A percentile compares a stretch with the other conserved stretches of the same genome.
Conservation (phyloP, 2,888 invertebrate species). For the Sthenelais limicola region DNA sequence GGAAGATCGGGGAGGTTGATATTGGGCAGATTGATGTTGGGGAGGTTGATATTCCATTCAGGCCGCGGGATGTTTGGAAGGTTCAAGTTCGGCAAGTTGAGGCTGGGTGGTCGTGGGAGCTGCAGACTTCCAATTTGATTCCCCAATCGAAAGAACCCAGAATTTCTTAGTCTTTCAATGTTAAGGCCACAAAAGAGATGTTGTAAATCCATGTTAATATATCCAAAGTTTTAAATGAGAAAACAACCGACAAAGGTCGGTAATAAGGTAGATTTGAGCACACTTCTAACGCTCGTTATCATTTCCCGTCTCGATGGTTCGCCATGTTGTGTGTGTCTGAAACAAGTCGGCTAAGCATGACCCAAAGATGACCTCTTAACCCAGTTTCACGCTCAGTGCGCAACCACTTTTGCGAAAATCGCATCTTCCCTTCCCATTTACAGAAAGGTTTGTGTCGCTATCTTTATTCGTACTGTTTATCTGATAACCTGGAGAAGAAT, state of each 20-base stretch:
- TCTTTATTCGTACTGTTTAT: too few species aligned
- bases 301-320: neutral
- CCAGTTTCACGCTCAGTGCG: neutral
- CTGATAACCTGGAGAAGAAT: too few species aligned
- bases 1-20: conserved; percentile 8
- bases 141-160: conserved; percentile 14
- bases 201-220: conserved; percentile 36
- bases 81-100: conserved; percentile 14
- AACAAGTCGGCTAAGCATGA: conserved; percentile 10
- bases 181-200: conserved; percentile 34
- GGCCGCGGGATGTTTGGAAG: neutral
- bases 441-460: too few species aligned
- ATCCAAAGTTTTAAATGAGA: too few species aligned
- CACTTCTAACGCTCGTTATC: too few species aligned
- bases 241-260: too few species aligned
- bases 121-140: conserved; percentile 6
- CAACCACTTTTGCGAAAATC: too few species aligned
- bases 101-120: neutral
- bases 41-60: too few species aligned
- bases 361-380: conserved; percentile 28
- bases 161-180: conserved; percentile 18
- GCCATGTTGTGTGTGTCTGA: neutral
- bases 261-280: too few species aligned
- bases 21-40: conserved; percentile 1
- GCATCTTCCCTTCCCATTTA: too few species aligned